Evolutionary conservation across 2,113 vertebrate species (phyloP).

Genomic region (Salvator merianae): DNA sequence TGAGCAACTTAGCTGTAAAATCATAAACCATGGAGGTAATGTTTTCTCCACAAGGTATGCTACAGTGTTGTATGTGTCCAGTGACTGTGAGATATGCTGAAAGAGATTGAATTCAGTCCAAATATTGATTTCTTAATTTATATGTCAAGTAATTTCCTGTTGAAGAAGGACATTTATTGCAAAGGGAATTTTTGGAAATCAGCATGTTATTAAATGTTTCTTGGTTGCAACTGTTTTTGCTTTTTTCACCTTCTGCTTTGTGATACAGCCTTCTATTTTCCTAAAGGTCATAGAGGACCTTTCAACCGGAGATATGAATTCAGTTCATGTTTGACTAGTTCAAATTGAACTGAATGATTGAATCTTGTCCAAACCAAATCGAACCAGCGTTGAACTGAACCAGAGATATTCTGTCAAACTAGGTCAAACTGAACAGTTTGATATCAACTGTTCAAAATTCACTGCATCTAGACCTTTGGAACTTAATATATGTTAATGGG

Average conservation of each 20-base stretch:
- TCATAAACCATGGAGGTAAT: not conserved
- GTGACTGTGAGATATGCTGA: not conserved
- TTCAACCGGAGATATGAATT: too few relatives aligned
- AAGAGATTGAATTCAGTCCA: not conserved
- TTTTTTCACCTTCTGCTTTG: not conserved
- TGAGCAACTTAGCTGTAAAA: not conserved
- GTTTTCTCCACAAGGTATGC: not conserved
- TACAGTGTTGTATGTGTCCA: not conserved
- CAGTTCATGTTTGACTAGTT: too few relatives aligned
- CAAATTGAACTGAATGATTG: too few relatives aligned
- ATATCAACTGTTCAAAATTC: too few relatives aligned
- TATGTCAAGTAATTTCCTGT: not conserved
- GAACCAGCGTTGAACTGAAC: too few relatives aligned
- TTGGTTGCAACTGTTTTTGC: not conserved
- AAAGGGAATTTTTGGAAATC: not conserved
- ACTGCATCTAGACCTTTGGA: too few relatives aligned
- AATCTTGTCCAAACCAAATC: too few relatives aligned
- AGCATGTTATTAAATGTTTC: not conserved
- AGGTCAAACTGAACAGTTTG: too few relatives aligned
- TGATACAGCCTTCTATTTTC: not conserved
- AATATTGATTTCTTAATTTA: not conserved
- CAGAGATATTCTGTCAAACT: too few relatives aligned
- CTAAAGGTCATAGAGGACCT: too few relatives aligned
- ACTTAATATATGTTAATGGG: too few relatives aligned
- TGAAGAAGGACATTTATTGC: not conserved